Percentiles rank a stretch among this genome's conserved stretches.
phyloP scores from a whole-genome alignment of 2,888 invertebrate species.

The Lamellibrachia satsuma region DNA sequence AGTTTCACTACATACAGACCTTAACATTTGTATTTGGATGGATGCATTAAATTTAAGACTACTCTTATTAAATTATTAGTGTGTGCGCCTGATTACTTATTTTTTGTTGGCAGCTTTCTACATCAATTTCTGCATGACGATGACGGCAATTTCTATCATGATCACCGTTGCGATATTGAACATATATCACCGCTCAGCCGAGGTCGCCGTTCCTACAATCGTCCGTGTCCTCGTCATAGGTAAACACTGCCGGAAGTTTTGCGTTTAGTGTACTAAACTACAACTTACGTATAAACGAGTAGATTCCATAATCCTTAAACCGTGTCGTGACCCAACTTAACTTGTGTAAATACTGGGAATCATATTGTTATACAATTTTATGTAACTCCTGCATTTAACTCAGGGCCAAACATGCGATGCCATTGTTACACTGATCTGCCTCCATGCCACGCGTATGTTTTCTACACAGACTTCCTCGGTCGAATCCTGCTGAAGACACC shows the following conservation, averaged over 20 bases:
- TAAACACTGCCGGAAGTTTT: background rate
- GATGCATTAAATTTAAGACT: too few species aligned
- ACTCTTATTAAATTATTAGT: too few species aligned
- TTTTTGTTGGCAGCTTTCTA: background rate
- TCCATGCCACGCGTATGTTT: background rate
- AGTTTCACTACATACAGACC: too few species aligned
- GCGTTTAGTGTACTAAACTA: background rate
- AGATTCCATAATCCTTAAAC: background rate
- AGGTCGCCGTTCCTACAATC: background rate
- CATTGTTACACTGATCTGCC: background rate
- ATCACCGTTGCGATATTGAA: background rate
- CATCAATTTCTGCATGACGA: background rate
- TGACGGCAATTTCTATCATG: background rate
- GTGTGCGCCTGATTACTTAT: background rate
- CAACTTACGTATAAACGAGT: background rate
- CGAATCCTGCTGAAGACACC: background rate
- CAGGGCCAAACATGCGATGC: background rate
- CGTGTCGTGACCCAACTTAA: background rate
- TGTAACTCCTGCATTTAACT: background rate
- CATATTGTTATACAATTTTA: background rate
- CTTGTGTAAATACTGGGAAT: background rate
- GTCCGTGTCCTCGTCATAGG: background rate
- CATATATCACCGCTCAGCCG: background rate
- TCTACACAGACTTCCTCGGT: background rate
- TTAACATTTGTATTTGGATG: too few species aligned